Conservation (phyloP, 2,113 vertebrate species). For the Erythrocebus patas region DNA sequence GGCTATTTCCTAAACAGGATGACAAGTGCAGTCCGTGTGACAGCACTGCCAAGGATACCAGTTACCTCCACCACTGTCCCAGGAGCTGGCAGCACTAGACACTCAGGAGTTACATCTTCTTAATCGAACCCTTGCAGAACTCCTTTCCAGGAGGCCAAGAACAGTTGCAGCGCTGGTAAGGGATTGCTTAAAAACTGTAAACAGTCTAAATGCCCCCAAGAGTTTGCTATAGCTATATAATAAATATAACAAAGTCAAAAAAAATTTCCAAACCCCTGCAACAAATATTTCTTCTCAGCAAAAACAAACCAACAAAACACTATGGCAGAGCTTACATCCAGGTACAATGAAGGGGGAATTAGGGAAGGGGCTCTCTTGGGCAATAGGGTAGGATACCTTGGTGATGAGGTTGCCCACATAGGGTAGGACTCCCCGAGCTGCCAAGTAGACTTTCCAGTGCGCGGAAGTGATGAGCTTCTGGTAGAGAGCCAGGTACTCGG, state of each 20-base stretch:
- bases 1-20: constrained; percentile 92
- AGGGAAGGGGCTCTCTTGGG: not conserved
- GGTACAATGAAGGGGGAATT: too few relatives aligned
- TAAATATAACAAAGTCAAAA: not conserved
- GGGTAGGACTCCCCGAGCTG: constrained; percentile 95
- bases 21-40: constrained; percentile 27
- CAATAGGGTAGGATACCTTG: constrained; percentile 84
- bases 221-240: not conserved
- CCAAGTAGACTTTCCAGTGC: constrained; percentile 98
- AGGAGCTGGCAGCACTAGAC: not conserved
- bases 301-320: not conserved
- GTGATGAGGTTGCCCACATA: constrained; percentile 98
- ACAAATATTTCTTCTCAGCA: not conserved
- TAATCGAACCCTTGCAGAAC: not conserved
- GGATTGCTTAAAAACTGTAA: not conserved
- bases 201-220: not conserved
- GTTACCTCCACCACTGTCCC: not conserved
- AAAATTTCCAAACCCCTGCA: not conserved
- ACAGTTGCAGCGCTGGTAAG: not conserved
- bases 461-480: constrained; percentile 97
- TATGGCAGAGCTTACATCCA: too few relatives aligned
- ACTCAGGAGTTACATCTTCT: not conserved
- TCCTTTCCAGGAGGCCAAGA: not conserved
- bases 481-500: constrained; percentile 95
- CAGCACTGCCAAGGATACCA: fast-evolving